Conservation (phyloP, 2,888 invertebrate genomes). For the Polylopha cassiicola region DNA sequence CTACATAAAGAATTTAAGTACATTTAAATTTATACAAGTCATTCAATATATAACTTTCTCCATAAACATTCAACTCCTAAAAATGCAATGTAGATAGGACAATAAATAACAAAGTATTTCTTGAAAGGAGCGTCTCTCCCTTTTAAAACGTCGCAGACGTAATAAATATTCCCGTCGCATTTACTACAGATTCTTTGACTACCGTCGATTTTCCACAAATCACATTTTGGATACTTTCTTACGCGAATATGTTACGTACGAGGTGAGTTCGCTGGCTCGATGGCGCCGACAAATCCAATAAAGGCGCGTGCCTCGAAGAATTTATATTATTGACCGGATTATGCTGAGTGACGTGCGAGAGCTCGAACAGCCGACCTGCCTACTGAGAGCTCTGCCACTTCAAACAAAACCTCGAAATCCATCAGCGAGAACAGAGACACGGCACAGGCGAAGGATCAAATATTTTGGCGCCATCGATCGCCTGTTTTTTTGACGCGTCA, state of each 20-base stretch:
- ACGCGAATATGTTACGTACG: constrained; percentile 48
- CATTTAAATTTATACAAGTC: no score
- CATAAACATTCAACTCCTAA: no score
- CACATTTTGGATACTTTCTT: constrained; percentile 53
- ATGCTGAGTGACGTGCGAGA: constrained; percentile 64
- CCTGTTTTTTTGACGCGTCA: constrained; percentile 65
- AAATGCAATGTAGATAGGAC: no score
- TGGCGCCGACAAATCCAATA: constrained; percentile 68
- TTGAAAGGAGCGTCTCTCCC: constrained; percentile 14
- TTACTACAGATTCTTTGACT: constrained; percentile 41
- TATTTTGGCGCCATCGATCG: constrained; percentile 63
- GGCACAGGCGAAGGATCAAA: constrained; percentile 44
- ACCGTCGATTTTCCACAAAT: constrained; percentile 36
- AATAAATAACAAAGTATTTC: no score
- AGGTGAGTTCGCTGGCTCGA: constrained; percentile 52
- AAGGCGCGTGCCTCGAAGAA: constrained; percentile 64
- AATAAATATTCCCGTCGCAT: constrained; percentile 17
- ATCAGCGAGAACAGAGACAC: constrained; percentile 30
- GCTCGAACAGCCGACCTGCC: constrained; percentile 45
- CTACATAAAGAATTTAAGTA: no score
- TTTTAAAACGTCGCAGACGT: constrained; percentile 18
- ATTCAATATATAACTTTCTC: no score
- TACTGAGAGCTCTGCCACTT: constrained; percentile 40
- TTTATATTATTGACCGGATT: constrained; percentile 74
- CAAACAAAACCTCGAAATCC: constrained; percentile 31